Percentiles rank a stretch among this genome's conserved stretches.
phyloP scores from a whole-genome alignment of 2,888 invertebrate genomes.

The Tortricodes alternella region DNA sequence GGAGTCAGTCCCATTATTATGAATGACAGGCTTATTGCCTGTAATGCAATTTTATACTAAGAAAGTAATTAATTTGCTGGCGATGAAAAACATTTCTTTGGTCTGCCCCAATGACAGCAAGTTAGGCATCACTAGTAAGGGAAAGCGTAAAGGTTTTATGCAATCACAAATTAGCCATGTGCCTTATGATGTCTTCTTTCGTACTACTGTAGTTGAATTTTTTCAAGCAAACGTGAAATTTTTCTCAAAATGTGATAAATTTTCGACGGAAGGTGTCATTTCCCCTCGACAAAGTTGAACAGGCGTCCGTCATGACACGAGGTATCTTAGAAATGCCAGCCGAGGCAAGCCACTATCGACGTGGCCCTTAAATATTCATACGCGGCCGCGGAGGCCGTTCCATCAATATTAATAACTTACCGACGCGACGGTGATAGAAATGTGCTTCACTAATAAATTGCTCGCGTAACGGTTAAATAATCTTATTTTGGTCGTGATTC shows the following conservation, averaged over 20 bases:
- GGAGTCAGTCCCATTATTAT: no score
- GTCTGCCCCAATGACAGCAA: no score
- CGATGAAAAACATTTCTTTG: background rate
- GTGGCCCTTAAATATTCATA: constrained; percentile 65
- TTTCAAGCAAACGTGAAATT: no score
- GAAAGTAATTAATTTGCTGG: background rate
- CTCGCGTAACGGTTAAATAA: constrained; percentile 46
- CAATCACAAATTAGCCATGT: no score
- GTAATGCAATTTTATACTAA: constrained; percentile 7
- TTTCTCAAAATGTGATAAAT: no score
- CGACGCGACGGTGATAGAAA: constrained; percentile 58
- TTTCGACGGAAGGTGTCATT: constrained; percentile 11
- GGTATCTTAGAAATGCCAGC: constrained; percentile 48
- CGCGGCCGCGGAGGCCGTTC: constrained; percentile 50
- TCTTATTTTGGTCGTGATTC: constrained; percentile 33
- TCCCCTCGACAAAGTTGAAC: constrained; percentile 23
- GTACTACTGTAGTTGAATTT: no score
- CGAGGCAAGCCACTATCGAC: constrained; percentile 51
- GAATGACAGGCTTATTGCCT: constrained; percentile 7
- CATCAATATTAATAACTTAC: constrained; percentile 69
- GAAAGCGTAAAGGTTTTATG: no score
- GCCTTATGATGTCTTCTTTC: no score
- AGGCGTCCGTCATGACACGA: constrained; percentile 17
- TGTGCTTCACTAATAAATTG: constrained; percentile 47
- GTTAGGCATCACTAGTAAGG: no score